phyloP scores from a whole-genome alignment of 2,888 invertebrate species.

The Synanthedon andrenaeformis region DNA sequence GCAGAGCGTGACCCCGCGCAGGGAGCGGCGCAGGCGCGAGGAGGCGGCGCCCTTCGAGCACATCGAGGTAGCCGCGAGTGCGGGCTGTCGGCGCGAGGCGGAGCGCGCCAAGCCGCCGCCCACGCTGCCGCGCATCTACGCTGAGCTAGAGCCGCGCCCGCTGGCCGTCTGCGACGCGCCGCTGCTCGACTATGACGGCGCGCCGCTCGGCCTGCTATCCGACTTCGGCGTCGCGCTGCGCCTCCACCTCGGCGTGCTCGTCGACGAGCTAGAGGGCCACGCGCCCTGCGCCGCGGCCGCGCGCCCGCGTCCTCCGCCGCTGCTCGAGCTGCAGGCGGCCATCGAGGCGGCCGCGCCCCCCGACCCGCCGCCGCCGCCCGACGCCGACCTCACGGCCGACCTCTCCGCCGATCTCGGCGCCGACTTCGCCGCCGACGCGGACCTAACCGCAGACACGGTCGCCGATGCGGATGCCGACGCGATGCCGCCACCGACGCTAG shows the following conservation, averaged over 20 bases:
- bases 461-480: not conserved
- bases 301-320: constrained; percentile 27
- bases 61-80: constrained; percentile 17
- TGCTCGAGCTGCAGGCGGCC: constrained; percentile 46
- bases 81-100: constrained; percentile 17
- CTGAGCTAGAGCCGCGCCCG: constrained; percentile 53
- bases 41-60: constrained; percentile 14
- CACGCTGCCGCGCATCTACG: constrained; percentile 46
- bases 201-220: constrained; percentile 40
- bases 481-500: not conserved
- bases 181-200: constrained; percentile 40
- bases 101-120: constrained; percentile 37
- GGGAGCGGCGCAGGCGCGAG: constrained; percentile 11
- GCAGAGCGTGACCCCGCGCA: not conserved
- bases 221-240: constrained; percentile 50
- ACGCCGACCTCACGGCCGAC: constrained; percentile 3
- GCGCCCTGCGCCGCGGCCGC: constrained; percentile 2
- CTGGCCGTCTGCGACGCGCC: constrained; percentile 26
- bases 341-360: constrained; percentile 29
- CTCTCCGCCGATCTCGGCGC: not conserved
- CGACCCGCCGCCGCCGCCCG: constrained; percentile 10
- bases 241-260: constrained; percentile 39
- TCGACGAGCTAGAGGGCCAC: constrained; percentile 34
- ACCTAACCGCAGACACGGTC: not conserved
- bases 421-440: not conserved